A percentile compares a stretch with the other conserved stretches of the same genome.
Conservation (phyloP, 1,140 invertebrate species). For the Limonius californicus region DNA sequence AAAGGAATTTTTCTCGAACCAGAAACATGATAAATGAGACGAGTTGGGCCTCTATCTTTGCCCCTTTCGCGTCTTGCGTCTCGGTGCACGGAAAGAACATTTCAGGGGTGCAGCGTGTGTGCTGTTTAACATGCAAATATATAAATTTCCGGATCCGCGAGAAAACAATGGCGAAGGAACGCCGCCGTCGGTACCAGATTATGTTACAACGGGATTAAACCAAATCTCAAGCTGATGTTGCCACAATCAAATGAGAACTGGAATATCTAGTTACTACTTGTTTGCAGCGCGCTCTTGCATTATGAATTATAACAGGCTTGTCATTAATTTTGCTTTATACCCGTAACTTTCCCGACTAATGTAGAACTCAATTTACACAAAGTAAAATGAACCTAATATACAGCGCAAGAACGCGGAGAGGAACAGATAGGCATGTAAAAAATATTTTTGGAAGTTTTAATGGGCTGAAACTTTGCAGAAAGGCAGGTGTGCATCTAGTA, state of each 20-base stretch:
- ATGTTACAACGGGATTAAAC: constrained; percentile 1
- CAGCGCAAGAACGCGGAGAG: too few relatives aligned
- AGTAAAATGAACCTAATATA: not conserved
- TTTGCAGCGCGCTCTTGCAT: not conserved
- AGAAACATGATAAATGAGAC: too few relatives aligned
- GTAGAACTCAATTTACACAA: not conserved
- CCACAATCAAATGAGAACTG: not conserved
- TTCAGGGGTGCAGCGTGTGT: too few relatives aligned
- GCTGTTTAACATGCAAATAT: too few relatives aligned
- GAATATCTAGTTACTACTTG: not conserved
- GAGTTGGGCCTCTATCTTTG: too few relatives aligned
- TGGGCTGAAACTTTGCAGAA: not conserved
- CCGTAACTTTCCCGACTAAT: not conserved
- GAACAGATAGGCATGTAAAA: too few relatives aligned
- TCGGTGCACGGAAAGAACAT: too few relatives aligned
- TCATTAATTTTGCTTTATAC: constrained; percentile 1
- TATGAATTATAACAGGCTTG: not conserved
- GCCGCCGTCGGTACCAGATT: not conserved
- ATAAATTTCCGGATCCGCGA: too few relatives aligned
- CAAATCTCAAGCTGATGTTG: not conserved
- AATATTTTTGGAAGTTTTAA: not conserved
- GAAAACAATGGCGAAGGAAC: too few relatives aligned
- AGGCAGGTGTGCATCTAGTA: too few relatives aligned
- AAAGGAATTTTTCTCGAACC: too few relatives aligned
- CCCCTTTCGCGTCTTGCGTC: too few relatives aligned